These are phyloP conservation scores for Notocelia uddmanniana DNA, from an alignment of 2,888 invertebrate species.

Conservation along the genomic window DNA sequence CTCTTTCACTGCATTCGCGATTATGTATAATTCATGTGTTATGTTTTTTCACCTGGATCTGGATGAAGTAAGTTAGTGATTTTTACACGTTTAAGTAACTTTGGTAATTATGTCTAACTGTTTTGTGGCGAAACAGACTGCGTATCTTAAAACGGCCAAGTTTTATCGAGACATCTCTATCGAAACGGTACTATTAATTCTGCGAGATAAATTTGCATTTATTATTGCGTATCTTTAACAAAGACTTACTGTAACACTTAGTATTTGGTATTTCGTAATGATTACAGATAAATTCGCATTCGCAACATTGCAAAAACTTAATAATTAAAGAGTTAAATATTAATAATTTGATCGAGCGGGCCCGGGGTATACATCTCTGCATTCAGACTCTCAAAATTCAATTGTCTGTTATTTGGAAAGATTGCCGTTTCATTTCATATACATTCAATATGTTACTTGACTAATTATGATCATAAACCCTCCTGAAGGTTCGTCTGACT, in stretches of 20 bases:
- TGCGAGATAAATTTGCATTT: constrained; percentile 16
- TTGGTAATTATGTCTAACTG: neutral
- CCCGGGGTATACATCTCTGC: too few relatives aligned
- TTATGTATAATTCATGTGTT: too few relatives aligned
- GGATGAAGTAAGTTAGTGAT: neutral
- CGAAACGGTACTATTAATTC: neutral
- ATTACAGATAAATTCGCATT: neutral
- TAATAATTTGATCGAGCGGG: too few relatives aligned
- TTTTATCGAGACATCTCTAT: constrained; percentile 12
- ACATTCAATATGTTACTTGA: too few relatives aligned
- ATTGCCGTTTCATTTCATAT: too few relatives aligned
- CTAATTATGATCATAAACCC: too few relatives aligned
- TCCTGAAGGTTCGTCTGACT: too few relatives aligned
- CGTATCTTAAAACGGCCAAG: neutral
- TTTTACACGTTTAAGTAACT: neutral
- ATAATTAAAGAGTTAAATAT: neutral
- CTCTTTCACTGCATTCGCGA: too few relatives aligned
- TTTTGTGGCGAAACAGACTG: neutral
- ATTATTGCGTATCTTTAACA: constrained; percentile 3
- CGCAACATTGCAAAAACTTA: neutral
- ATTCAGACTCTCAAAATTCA: too few relatives aligned
- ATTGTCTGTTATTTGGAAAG: too few relatives aligned
- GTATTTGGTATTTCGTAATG: constrained; percentile 1
- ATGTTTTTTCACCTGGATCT: neutral
- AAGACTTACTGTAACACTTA: neutral